Evolutionary conservation across 2,113 vertebrate genomes (phyloP).

Genomic region (Phaethornis superciliosus): DNA sequence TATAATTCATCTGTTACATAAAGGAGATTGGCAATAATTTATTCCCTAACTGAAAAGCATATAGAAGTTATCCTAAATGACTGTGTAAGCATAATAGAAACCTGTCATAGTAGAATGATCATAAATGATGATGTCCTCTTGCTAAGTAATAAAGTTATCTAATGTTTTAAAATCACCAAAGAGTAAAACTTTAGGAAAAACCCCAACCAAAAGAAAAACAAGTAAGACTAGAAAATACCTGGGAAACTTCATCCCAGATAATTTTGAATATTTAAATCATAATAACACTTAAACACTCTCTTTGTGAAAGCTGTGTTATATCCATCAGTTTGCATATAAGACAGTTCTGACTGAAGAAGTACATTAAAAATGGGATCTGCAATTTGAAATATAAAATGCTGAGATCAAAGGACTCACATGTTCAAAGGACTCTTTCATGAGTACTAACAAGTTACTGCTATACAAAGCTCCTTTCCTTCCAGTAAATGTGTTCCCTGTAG

Average conservation of each 20-base stretch:
- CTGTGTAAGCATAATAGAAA: background rate
- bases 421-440: background rate
- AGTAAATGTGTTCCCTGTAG: background rate
- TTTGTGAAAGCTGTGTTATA: background rate
- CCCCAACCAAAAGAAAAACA: no score
- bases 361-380: background rate
- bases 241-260: background rate
- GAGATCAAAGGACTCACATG: background rate
- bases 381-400: background rate
- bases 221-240: background rate
- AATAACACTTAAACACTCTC: background rate
- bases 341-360: background rate
- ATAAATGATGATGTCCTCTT: no score
- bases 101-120: background rate
- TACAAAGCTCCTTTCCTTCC: background rate
- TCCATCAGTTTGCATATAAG: background rate
- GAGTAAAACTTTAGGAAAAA: background rate
- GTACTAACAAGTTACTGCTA: background rate
- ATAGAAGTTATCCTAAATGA: background rate
- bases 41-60: background rate
- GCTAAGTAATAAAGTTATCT: background rate
- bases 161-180: background rate
- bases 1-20: background rate
- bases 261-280: background rate
- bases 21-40: background rate